A percentile compares a stretch with the other conserved stretches of the same genome.
These are phyloP conservation scores for Eilema depressum DNA, from an alignment of 2,888 invertebrate genomes.

Conservation along the genomic window DNA sequence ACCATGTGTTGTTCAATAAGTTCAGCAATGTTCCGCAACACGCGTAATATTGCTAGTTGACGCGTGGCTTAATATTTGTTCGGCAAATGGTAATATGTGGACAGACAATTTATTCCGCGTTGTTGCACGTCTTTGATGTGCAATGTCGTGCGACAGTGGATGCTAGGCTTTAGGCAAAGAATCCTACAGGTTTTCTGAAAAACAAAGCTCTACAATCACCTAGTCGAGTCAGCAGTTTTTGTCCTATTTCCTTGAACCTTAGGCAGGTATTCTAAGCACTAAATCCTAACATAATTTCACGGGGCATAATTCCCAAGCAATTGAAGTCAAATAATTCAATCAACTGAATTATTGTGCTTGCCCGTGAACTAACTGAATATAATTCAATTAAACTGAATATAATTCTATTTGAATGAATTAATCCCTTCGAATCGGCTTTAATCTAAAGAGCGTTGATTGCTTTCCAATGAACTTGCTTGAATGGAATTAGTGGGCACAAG, in stretches of 20 bases:
- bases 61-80: too few relatives aligned
- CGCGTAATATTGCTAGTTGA: too few relatives aligned
- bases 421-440: slow-evolving; percentile 30
- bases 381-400: slow-evolving; percentile 35
- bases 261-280: not conserved
- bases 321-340: slow-evolving; percentile 39
- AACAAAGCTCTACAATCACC: not conserved
- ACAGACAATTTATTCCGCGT: too few relatives aligned
- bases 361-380: slow-evolving; percentile 36
- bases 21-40: too few relatives aligned
- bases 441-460: slow-evolving; percentile 46
- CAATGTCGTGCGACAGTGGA: too few relatives aligned
- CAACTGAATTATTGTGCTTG: slow-evolving; percentile 46
- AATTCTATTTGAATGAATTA: slow-evolving; percentile 42
- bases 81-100: too few relatives aligned
- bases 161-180: too few relatives aligned
- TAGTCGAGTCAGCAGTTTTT: not conserved
- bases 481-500: slow-evolving; percentile 25
- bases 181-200: too few relatives aligned
- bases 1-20: too few relatives aligned
- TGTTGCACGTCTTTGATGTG: too few relatives aligned
- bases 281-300: not conserved
- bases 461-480: slow-evolving; percentile 39
- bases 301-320: slow-evolving; percentile 30
- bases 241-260: not conserved